phyloP scores from a whole-genome alignment of 2,888 invertebrate species.

The Napeogenes inachia region DNA sequence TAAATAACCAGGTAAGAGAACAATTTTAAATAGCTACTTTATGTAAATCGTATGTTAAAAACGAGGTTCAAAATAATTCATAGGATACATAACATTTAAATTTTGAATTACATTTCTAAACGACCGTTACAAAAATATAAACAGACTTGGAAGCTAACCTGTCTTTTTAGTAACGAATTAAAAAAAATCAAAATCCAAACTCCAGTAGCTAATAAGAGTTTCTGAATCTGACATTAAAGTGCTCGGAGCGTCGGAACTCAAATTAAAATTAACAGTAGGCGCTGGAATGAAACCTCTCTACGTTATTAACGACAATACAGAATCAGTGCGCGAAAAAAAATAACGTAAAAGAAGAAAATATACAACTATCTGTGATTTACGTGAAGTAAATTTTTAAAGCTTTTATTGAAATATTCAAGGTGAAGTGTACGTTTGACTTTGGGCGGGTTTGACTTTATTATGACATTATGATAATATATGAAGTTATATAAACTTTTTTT shows the following conservation, averaged over 20 bases:
- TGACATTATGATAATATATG: too few species aligned
- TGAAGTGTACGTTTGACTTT: too few species aligned
- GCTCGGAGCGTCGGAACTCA: constrained; percentile 31
- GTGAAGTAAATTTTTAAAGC: too few species aligned
- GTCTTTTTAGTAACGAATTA: constrained; percentile 16
- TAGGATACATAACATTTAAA: too few species aligned
- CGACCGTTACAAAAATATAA: not conserved
- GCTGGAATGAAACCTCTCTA: constrained; percentile 1
- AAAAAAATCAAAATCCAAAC: constrained; percentile 15
- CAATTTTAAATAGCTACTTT: not conserved
- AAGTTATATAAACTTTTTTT: too few species aligned
- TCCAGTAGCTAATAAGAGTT: constrained; percentile 30
- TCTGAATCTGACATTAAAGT: constrained; percentile 31
- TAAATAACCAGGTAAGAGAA: not conserved
- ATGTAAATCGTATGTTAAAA: not conserved
- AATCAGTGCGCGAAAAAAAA: constrained; percentile 1
- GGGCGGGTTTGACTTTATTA: too few species aligned
- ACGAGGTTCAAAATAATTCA: too few species aligned
- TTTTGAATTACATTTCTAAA: not conserved
- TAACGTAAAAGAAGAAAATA: too few species aligned
- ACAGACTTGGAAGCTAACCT: not conserved
- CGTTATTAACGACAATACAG: constrained; percentile 2
- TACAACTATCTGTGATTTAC: too few species aligned
- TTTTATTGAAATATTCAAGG: too few species aligned
- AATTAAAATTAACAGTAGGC: constrained; percentile 37